These are phyloP conservation scores for Polylopha cassiicola DNA, from an alignment of 2,888 invertebrate genomes.

Conservation along the genomic window DNA sequence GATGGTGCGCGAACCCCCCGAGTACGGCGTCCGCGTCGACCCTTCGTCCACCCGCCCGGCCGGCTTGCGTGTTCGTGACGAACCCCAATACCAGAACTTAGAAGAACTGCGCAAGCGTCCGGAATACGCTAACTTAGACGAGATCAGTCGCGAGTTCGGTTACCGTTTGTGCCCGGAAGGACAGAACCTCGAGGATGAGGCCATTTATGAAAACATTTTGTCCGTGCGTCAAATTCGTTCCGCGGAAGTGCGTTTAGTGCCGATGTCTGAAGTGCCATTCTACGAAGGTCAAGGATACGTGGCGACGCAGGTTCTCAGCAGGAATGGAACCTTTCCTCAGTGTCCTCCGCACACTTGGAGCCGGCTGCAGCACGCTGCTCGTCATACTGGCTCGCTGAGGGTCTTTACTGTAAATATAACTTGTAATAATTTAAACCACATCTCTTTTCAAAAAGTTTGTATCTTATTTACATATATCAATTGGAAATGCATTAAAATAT, in stretches of 20 bases:
- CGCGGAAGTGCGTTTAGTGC: slow-evolving; percentile 74
- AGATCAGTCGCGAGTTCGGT: slow-evolving; percentile 73
- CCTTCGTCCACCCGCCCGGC: slow-evolving; percentile 52
- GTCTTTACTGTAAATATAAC: slow-evolving; percentile 66
- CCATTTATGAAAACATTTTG: slow-evolving; percentile 71
- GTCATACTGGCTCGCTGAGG: slow-evolving; percentile 60
- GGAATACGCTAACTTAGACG: slow-evolving; percentile 71
- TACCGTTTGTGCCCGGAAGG: slow-evolving; percentile 73
- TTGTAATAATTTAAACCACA: too few species aligned
- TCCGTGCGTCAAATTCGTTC: slow-evolving; percentile 71
- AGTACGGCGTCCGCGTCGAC: slow-evolving; percentile 68
- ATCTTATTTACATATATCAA: too few species aligned
- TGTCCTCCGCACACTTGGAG: slow-evolving; percentile 73
- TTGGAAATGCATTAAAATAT: too few species aligned
- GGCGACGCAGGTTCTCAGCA: slow-evolving; percentile 68
- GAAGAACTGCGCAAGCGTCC: slow-evolving; percentile 68
- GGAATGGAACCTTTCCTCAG: slow-evolving; percentile 73
- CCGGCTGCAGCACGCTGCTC: slow-evolving; percentile 60
- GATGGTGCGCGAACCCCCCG: slow-evolving; percentile 63
- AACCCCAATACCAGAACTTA: slow-evolving; percentile 71
- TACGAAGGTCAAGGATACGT: slow-evolving; percentile 72
- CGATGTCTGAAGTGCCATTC: slow-evolving; percentile 71
- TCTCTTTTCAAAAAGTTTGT: too few species aligned
- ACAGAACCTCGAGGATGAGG: slow-evolving; percentile 72
- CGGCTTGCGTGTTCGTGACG: slow-evolving; percentile 61